Evolutionary conservation across 2,113 vertebrate species (phyloP).

Genomic region (Elephantulus edwardii): DNA sequence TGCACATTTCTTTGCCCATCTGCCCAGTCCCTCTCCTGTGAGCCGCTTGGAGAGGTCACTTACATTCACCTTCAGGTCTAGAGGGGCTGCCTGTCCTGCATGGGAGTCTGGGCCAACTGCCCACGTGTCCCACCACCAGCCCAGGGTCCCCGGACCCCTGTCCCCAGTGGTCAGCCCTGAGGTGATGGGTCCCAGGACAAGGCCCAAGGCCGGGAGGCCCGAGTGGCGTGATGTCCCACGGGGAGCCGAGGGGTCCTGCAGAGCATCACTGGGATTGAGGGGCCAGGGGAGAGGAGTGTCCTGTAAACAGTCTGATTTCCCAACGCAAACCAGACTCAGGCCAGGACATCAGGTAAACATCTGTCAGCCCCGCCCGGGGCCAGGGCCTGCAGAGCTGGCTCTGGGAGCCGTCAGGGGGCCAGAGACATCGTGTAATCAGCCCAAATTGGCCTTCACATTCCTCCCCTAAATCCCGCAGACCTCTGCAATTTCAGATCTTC

Average conservation of each 20-base stretch:
- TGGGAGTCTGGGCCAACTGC: background rate
- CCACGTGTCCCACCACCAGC: background rate
- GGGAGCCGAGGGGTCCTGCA: constrained; percentile 5
- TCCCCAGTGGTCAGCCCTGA: background rate
- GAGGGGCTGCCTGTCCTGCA: background rate
- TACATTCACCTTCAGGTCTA: too few relatives aligned
- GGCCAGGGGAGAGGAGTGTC: background rate
- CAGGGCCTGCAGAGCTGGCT: constrained; percentile 54
- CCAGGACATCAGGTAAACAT: constrained; percentile 62
- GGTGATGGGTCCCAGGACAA: background rate
- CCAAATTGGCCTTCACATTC: constrained; percentile 59
- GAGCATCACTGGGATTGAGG: background rate
- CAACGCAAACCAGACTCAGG: constrained; percentile 62
- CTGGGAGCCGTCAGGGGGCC: constrained; percentile 56
- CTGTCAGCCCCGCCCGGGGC: constrained; percentile 16
- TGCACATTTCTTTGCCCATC: too few relatives aligned
- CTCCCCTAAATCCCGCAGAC: constrained; percentile 60
- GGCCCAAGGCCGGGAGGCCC: background rate
- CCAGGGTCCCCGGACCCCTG: background rate
- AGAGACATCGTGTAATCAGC: constrained; percentile 58
- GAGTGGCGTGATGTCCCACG: background rate
- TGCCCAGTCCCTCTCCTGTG: too few relatives aligned
- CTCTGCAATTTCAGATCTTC: constrained; percentile 59
- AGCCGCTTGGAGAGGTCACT: too few relatives aligned
- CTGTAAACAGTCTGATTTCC: constrained; percentile 68